Conservation (phyloP, 1,140 invertebrate genomes). For the Chrysomallon squamiferum region DNA sequence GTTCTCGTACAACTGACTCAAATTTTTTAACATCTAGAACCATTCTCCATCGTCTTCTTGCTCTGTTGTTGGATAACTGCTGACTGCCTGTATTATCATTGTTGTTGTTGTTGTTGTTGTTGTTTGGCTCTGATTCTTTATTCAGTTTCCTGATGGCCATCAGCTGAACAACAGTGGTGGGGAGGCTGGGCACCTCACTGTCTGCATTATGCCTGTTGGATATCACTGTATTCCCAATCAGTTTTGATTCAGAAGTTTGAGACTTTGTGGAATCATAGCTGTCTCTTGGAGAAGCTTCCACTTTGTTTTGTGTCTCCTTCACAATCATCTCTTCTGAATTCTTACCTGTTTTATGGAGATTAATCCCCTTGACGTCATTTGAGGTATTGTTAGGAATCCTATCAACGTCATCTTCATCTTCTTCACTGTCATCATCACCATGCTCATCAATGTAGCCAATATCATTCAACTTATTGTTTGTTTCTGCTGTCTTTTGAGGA, state of each 20-base stretch:
- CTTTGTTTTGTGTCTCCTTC: neutral
- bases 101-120: slow-evolving; percentile 30
- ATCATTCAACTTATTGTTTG: neutral
- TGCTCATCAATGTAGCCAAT: neutral
- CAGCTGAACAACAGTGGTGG: slow-evolving; percentile 11
- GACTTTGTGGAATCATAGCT: slow-evolving; percentile 16
- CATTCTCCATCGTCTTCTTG: slow-evolving; percentile 45
- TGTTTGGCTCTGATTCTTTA: slow-evolving; percentile 16
- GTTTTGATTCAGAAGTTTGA: slow-evolving; percentile 2
- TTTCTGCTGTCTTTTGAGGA: neutral
- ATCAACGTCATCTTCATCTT: slow-evolving; percentile 4
- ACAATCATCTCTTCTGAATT: neutral
- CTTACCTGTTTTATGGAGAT: no score
- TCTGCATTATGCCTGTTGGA: neutral
- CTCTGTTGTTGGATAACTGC: neutral
- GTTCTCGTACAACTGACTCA: slow-evolving; percentile 35
- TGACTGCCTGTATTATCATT: neutral
- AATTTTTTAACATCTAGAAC: slow-evolving; percentile 52
- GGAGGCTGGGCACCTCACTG: neutral
- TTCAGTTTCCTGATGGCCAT: slow-evolving; percentile 20
- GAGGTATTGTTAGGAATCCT: neutral
- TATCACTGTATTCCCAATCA: neutral
- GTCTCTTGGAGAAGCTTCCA: neutral
- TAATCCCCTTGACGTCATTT: neutral
- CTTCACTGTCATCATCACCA: no score